Evolutionary conservation across 2,113 vertebrate species (phyloP).

Genomic region (Eretmochelys imbricata): DNA sequence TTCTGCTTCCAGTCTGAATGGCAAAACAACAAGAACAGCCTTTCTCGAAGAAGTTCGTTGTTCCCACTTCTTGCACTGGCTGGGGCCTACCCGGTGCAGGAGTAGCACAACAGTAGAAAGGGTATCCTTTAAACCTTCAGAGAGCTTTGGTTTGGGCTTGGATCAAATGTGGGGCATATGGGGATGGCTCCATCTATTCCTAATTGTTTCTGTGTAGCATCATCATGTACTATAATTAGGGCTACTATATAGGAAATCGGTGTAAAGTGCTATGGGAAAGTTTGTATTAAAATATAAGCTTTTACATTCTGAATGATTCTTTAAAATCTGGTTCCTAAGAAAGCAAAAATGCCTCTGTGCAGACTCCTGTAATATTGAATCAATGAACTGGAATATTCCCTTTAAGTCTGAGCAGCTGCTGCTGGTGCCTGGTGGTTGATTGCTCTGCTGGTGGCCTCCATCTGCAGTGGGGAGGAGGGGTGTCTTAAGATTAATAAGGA

Average conservation of each 20-base stretch:
- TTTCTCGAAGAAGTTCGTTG: conserved; percentile 32
- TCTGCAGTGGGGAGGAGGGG: not conserved
- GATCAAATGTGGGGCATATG: not conserved
- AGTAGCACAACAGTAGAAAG: conserved; percentile 15
- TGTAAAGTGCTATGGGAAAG: not conserved
- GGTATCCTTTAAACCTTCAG: not conserved
- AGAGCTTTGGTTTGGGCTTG: not conserved
- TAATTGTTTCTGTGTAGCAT: not conserved
- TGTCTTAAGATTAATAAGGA: not conserved
- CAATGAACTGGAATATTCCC: conserved; percentile 4
- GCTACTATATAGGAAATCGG: fast-evolving
- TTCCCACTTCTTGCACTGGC: conserved; percentile 49
- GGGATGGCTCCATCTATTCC: not conserved
- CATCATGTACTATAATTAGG: not conserved
- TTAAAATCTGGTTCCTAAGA: not conserved
- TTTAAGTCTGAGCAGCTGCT: not conserved
- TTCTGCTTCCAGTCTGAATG: conserved; percentile 3
- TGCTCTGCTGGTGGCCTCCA: not conserved
- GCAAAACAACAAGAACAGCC: conserved; percentile 17
- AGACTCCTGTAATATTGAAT: not conserved
- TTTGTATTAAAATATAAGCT: not conserved
- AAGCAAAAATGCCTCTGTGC: not conserved
- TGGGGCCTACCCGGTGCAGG: conserved; percentile 29
- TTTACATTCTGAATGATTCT: not conserved
- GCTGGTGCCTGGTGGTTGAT: not conserved